Percentiles rank a stretch among this genome's conserved stretches.
These are phyloP conservation scores for Alca torda DNA, from an alignment of 2,797 vertebrate genomes.

Conservation along the genomic window DNA sequence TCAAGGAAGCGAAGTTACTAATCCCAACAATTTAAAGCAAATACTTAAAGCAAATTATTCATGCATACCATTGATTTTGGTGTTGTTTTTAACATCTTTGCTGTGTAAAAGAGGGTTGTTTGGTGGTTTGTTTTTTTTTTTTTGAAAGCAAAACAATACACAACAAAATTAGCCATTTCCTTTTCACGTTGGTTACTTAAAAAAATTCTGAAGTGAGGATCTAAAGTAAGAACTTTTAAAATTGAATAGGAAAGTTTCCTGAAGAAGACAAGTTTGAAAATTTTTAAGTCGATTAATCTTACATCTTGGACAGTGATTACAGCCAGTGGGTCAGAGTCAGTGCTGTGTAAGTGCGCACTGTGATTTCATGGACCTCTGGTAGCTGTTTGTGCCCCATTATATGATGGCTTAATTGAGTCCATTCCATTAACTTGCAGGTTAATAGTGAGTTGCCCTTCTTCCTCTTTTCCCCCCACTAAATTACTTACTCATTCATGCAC, in stretches of 20 bases:
- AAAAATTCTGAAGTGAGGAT: not conserved
- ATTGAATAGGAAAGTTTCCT: not conserved
- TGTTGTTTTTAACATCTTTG: not conserved
- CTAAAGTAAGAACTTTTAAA: not conserved
- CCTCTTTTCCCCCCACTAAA: not conserved
- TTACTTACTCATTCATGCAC: conserved; percentile 56
- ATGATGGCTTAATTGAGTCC: conserved; percentile 3
- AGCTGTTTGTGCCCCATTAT: conserved; percentile 6
- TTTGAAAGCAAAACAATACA: not conserved
- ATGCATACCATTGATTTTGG: not conserved
- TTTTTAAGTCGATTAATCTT: not conserved
- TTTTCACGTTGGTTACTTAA: not conserved
- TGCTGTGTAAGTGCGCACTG: not conserved
- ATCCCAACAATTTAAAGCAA: not conserved
- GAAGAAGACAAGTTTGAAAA: not conserved
- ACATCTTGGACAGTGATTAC: not conserved
- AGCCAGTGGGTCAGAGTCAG: not conserved
- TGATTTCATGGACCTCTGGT: not conserved
- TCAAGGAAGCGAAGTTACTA: not conserved
- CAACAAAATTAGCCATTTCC: not conserved
- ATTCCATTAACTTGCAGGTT: conserved; percentile 53
- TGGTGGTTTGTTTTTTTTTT: not conserved
- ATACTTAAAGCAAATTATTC: not conserved
- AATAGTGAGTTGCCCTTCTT: conserved; percentile 45
- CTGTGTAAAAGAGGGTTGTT: not conserved